These are phyloP conservation scores for Meiosimyza decipiens DNA, from an alignment of 2,888 invertebrate species.

Conservation along the genomic window DNA sequence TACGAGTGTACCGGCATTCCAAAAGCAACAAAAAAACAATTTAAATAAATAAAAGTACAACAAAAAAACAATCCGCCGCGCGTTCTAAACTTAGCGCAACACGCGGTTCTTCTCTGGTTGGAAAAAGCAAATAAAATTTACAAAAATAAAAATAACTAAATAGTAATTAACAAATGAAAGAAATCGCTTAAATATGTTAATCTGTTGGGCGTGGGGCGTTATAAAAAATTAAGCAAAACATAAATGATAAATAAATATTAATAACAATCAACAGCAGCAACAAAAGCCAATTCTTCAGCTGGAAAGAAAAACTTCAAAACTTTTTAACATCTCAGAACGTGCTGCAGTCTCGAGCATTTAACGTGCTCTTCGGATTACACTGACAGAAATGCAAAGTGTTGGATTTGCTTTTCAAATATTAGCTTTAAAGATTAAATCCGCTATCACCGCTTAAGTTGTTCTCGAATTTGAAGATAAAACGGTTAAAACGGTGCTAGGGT, in stretches of 20 bases:
- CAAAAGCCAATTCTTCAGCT: background rate
- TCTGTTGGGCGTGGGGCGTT: conserved; percentile 24
- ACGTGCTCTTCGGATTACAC: too few species aligned
- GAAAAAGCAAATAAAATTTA: conserved; percentile 15
- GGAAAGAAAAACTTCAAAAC: too few species aligned
- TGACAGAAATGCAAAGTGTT: too few species aligned
- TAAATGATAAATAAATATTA: background rate
- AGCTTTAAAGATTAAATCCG: too few species aligned
- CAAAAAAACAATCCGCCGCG: too few species aligned
- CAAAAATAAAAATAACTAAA: conserved; percentile 5
- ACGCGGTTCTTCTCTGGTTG: background rate
- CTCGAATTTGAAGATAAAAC: too few species aligned
- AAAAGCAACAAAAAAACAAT: background rate
- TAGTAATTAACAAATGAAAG: background rate
- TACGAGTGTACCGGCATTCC: too few species aligned
- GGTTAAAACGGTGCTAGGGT: too few species aligned
- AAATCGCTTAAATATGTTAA: conserved; percentile 13
- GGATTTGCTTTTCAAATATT: too few species aligned
- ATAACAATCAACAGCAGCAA: conserved; percentile 8
- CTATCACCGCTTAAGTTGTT: too few species aligned
- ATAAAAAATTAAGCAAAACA: conserved; percentile 13
- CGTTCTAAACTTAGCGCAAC: too few species aligned
- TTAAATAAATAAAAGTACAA: too few species aligned
- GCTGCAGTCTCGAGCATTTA: background rate
- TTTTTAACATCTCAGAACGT: background rate